Evolutionary conservation across 2,797 vertebrate genomes (phyloP), one percentile per base, ranked within the genome.

Genomic region (Crenuchus spilurus): DNA sequence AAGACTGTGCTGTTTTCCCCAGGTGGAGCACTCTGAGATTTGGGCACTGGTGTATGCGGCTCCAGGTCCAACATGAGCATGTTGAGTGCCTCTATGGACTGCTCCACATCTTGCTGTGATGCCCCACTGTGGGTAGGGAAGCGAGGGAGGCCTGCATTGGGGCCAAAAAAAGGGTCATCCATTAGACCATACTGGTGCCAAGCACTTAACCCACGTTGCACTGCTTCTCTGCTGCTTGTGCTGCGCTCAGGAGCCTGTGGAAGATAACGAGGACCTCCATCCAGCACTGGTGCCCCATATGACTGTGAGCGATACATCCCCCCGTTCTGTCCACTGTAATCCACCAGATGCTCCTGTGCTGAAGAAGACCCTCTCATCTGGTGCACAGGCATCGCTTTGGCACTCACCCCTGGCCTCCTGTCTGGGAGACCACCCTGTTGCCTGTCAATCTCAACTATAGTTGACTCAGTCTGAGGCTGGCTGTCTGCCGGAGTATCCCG

Each of bases 31-130:
- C 96, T 97, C 84, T 97, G 94, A 0, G 96, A 98, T 84, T 96
- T 98, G 84, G 94, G 95, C 84, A 98, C 88, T 24, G 91, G 92
- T 11, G 93, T 91, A 24, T 90, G 89, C 0, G 93, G 91, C 20
- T 96, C 95, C 0, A 99, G 88, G 82, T 98, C 97, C 9, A 97
- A 90, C 96, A 99, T 99, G 7, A 99, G 94, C 93, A 97, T 95
- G 49, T 98, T 96, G 8, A 99, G 94, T 0, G 95, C 91, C 83
- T 99, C 97, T 0, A 99, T 98, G 66, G 97, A 98, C 80, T 96
- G 96, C 85, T 98, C 96, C 0, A 99, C 97, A 87, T 99, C 97
- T 67, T 88, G 90, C 72, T 93, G 95, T 0, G 96, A 97, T 42
- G 95, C 94, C 0, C 84, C 37, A 70, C 81, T 49, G 49, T 70